Percentiles rank a stretch among this genome's conserved stretches.
phyloP scores from a whole-genome alignment of 2,888 invertebrate genomes.

The Sinohyriopsis cumingii region DNA sequence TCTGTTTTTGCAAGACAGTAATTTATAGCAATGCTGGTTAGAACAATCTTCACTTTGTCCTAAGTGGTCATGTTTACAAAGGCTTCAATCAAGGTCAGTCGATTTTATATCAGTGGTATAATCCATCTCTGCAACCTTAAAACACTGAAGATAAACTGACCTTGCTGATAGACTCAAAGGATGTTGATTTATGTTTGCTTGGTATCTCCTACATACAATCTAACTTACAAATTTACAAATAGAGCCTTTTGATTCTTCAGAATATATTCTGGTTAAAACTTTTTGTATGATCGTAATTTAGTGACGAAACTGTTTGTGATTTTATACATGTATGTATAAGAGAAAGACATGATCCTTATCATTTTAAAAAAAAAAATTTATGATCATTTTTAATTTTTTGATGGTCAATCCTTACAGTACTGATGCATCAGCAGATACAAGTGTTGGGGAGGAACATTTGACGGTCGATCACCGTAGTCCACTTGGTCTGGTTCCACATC shows the following conservation, averaged over 20 bases:
- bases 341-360: neutral
- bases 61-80: no score
- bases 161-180: no score
- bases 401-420: constrained; percentile 71
- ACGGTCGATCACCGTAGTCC: constrained; percentile 70
- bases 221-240: neutral
- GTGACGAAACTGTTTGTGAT: neutral
- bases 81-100: no score
- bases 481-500: constrained; percentile 90
- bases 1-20: no score
- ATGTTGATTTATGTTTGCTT: no score
- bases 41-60: no score
- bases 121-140: no score
- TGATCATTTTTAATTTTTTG: neutral
- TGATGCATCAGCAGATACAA: constrained; percentile 78
- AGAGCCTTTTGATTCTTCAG: neutral
- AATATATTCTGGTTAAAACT: no score
- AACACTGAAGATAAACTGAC: no score
- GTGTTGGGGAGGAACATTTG: constrained; percentile 59
- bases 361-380: neutral
- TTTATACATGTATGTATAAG: neutral
- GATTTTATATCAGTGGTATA: no score
- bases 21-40: no score
- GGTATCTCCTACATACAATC: no score
- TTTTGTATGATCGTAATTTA: neutral